Conservation (phyloP, 2,888 invertebrate species). For the Ceratothoa steindachneri region DNA sequence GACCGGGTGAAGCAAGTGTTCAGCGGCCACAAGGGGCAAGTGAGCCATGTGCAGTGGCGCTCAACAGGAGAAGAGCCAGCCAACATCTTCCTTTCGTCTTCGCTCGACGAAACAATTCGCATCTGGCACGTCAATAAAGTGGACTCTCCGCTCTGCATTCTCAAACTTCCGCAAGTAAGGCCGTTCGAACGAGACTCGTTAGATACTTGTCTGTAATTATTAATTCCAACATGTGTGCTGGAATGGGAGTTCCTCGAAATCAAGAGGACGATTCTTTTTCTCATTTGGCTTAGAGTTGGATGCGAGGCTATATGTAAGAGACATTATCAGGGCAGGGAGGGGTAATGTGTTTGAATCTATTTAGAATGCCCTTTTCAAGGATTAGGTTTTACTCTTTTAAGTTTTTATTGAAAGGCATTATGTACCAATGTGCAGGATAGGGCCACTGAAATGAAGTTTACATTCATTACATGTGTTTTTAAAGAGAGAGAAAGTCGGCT, state of each 20-base stretch:
- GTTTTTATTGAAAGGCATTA: no score
- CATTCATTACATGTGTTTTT: no score
- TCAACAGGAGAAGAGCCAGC: slow-evolving; percentile 24
- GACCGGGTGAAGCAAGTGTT: slow-evolving; percentile 29
- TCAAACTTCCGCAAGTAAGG: slow-evolving; percentile 33
- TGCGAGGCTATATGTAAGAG: no score
- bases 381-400: no score
- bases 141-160: slow-evolving; percentile 21
- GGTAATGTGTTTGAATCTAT: no score
- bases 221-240: not conserved
- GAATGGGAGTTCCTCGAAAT: not conserved
- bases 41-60: slow-evolving; percentile 35
- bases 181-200: not conserved
- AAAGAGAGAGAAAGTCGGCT: no score
- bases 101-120: slow-evolving; percentile 38
- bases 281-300: no score
- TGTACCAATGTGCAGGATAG: no score
- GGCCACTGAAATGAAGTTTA: no score
- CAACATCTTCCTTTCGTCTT: slow-evolving; percentile 33
- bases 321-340: no score
- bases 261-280: not conserved
- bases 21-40: slow-evolving; percentile 26
- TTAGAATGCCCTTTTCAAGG: no score
- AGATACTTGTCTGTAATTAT: not conserved
- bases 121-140: slow-evolving; percentile 33